These are phyloP conservation scores for Rhagium mordax DNA, from an alignment of 2,888 invertebrate species.

Conservation along the genomic window DNA sequence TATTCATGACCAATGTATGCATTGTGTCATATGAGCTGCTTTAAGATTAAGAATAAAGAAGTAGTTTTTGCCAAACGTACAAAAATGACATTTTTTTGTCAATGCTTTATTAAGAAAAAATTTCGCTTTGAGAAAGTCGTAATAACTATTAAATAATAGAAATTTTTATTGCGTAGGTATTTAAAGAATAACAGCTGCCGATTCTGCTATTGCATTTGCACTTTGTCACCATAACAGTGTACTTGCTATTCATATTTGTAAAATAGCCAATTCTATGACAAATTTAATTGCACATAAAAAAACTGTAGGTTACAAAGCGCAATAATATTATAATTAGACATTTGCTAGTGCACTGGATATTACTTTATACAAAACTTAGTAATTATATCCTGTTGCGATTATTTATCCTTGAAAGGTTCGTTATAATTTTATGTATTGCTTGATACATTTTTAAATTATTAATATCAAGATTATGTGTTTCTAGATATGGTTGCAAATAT, in stretches of 20 bases:
- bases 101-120: too few relatives aligned
- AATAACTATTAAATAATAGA: too few relatives aligned
- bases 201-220: background rate
- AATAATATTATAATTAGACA: constrained; percentile 10
- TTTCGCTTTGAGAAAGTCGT: too few relatives aligned
- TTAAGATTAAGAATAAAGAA: too few relatives aligned
- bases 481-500: too few relatives aligned
- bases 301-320: constrained; percentile 14
- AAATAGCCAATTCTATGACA: background rate
- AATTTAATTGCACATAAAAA: constrained; percentile 1
- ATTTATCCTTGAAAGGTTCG: constrained; percentile 22
- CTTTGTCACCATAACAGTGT: background rate
- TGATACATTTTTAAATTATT: background rate
- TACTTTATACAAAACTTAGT: constrained; percentile 17
- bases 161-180: too few relatives aligned
- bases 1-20: background rate
- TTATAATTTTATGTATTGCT: constrained; percentile 7
- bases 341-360: background rate
- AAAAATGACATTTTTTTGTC: too few relatives aligned
- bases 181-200: background rate
- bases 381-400: constrained; percentile 27
- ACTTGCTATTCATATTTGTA: background rate
- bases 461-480: background rate
- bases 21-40: too few relatives aligned
- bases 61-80: too few relatives aligned